phyloP scores from a whole-genome alignment of 2,888 invertebrate species.

The Opisthograptis luteolata region DNA sequence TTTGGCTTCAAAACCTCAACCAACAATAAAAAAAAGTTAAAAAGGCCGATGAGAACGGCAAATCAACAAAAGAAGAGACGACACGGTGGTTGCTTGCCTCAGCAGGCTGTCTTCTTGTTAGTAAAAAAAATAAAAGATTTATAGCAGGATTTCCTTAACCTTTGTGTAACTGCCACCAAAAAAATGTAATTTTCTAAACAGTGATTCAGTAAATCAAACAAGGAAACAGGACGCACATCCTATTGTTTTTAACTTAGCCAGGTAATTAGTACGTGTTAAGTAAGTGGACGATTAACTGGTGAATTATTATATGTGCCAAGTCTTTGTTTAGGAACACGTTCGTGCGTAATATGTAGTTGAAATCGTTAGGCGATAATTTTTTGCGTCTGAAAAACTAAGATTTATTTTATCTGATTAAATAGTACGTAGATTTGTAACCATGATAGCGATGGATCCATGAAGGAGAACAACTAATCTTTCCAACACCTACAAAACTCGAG shows the following conservation, averaged over 20 bases:
- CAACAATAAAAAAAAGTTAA: too few relatives aligned
- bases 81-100: neutral
- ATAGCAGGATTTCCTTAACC: slow-evolving; percentile 25
- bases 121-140: slow-evolving; percentile 7
- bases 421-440: too few relatives aligned
- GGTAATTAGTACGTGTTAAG: slow-evolving; percentile 16
- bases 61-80: too few relatives aligned
- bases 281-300: neutral
- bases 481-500: too few relatives aligned
- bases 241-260: slow-evolving; percentile 17
- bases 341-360: too few relatives aligned
- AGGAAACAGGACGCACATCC: slow-evolving; percentile 30
- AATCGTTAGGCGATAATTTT: too few relatives aligned
- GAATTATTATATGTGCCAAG: neutral
- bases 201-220: slow-evolving; percentile 12
- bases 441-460: too few relatives aligned
- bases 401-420: too few relatives aligned
- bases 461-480: too few relatives aligned
- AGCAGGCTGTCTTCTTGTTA: neutral
- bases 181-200: slow-evolving; percentile 20
- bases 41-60: too few relatives aligned
- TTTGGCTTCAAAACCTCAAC: too few relatives aligned
- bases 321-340: slow-evolving; percentile 3
- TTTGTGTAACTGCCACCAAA: slow-evolving; percentile 14
- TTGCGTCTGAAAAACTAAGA: too few relatives aligned